Conservation (phyloP, 2,113 vertebrate species). For the Limanda limanda region DNA sequence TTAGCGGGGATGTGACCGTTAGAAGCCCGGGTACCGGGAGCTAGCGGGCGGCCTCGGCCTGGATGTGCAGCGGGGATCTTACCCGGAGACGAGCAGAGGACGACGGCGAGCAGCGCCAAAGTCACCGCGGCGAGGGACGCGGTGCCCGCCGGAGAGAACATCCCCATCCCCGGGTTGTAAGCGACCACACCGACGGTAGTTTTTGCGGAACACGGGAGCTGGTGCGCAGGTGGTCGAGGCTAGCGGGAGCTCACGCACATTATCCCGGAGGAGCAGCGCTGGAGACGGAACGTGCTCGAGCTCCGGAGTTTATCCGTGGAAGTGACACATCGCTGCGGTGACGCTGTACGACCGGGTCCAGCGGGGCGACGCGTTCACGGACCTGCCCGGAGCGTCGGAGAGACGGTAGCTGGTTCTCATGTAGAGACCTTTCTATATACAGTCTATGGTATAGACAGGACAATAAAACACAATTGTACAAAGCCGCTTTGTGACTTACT, state of each 20-base stretch:
- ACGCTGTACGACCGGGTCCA: constrained; percentile 52
- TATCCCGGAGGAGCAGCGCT: constrained; percentile 3
- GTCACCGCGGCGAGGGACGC: constrained; percentile 68
- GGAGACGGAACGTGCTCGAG: background rate
- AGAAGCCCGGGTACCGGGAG: background rate
- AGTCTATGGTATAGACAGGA: too few species aligned
- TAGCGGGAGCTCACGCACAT: constrained; percentile 44
- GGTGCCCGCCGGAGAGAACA: constrained; percentile 55
- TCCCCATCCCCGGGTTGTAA: constrained; percentile 13
- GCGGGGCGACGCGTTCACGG: constrained; percentile 30
- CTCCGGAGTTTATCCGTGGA: constrained; percentile 47
- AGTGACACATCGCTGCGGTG: constrained; percentile 70
- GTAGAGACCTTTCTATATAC: too few species aligned
- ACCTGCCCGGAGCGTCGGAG: background rate
- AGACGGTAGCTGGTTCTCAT: background rate
- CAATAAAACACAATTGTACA: too few species aligned
- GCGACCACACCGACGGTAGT: background rate
- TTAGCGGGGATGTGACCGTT: background rate
- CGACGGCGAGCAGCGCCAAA: constrained; percentile 68
- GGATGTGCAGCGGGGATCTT: constrained; percentile 54
- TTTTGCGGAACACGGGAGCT: background rate
- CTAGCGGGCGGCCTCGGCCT: constrained; percentile 58
- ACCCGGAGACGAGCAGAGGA: constrained; percentile 78
- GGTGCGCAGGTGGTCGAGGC: background rate
- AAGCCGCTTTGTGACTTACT: too few species aligned